Evolutionary conservation across 2,113 vertebrate species (phyloP).

Genomic region (Atherinomorus stipes): DNA sequence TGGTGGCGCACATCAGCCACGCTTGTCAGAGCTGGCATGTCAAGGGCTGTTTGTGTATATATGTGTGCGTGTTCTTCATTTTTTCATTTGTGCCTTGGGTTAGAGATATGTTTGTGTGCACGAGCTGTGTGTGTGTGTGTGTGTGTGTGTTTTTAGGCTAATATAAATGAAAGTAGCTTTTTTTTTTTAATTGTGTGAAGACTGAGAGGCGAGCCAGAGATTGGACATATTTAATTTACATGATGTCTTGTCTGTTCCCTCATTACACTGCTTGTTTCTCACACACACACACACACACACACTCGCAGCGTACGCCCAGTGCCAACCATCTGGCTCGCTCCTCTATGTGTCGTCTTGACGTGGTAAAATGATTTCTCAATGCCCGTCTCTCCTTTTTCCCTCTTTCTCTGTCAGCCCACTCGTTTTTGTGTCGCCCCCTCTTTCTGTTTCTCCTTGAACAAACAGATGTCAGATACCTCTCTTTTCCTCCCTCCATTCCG

Average conservation of each 20-base stretch:
- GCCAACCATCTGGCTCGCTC: constrained; percentile 72
- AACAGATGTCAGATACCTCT: constrained; percentile 77
- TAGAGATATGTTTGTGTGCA: constrained; percentile 32
- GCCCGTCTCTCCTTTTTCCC: constrained; percentile 50
- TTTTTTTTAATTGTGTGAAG: constrained; percentile 86
- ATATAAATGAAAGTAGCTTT: constrained; percentile 94
- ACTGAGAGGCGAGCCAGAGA: constrained; percentile 95
- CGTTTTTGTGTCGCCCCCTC: constrained; percentile 38
- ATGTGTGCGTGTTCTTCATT: constrained; percentile 21
- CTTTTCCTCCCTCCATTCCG: constrained; percentile 46
- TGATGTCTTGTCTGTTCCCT: constrained; percentile 97
- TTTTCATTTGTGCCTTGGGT: constrained; percentile 54
- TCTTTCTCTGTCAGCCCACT: constrained; percentile 53
- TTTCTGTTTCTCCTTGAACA: constrained; percentile 70
- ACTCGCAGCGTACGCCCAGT: constrained; percentile 53
- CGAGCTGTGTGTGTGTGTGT: constrained; percentile 22
- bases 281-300: constrained; percentile 55
- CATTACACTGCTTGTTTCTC: constrained; percentile 93
- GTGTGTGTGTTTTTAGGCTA: constrained; percentile 69
- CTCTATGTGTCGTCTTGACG: constrained; percentile 65
- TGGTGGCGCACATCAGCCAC: constrained; percentile 95
- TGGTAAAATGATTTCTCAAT: constrained; percentile 69
- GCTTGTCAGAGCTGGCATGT: constrained; percentile 90
- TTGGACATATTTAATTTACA: constrained; percentile 99
- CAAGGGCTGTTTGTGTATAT: constrained; percentile 64